Evolutionary conservation across 2,113 vertebrate species (phyloP), one percentile per base, ranked within the genome.

Genomic region (Psilopogon haemacephalus): DNA sequence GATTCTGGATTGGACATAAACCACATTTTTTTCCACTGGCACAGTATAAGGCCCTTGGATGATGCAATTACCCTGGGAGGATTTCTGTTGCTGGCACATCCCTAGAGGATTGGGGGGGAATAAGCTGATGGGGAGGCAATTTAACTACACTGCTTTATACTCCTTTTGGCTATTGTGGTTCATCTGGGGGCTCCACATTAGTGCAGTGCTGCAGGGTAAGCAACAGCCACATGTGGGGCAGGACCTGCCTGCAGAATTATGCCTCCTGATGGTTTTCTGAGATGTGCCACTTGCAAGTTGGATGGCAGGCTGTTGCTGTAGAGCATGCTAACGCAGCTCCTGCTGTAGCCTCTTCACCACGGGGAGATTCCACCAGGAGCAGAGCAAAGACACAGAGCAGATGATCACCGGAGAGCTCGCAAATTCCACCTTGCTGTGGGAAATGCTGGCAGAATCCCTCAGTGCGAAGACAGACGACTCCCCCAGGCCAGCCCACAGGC

Each of bases 361-460:
- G 26, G 55, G n/a, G 37, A 12, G 24, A 30, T 21, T 18, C 3
- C 37, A 28, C 4, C 7, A 2, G 27, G 1, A 63, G 37, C 0
- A 2, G 33, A 48, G n/a, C 33, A 54, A 65, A 75, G 44, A 11
- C 28, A 11, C 0, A 0, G 52, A 80, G 13, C 21, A 50, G 32
- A 26, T 48, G 20, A 9, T 27, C 2, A 0, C 65, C 44, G 44
- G 52, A 40, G 65, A 74, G 15, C 6, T 68, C 0, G 0, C 18
- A 11, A 33, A 27, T 70, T 37, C 69, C 35, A 5, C 0, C 0
- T 19, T 4, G 3, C 21, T 16, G 38, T 35, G 62, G 55, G 55
- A 90, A 89, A 35, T 13, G 63, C 42, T 84, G 44, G 42, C 46
- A 54, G 63, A 67, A 50, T 2, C 50, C n/a, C 3, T 0, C 5